Evolutionary conservation across 2,113 vertebrate genomes (phyloP), one percentile per base, ranked within the genome.

Genomic region (Dipodomys stephensi): DNA sequence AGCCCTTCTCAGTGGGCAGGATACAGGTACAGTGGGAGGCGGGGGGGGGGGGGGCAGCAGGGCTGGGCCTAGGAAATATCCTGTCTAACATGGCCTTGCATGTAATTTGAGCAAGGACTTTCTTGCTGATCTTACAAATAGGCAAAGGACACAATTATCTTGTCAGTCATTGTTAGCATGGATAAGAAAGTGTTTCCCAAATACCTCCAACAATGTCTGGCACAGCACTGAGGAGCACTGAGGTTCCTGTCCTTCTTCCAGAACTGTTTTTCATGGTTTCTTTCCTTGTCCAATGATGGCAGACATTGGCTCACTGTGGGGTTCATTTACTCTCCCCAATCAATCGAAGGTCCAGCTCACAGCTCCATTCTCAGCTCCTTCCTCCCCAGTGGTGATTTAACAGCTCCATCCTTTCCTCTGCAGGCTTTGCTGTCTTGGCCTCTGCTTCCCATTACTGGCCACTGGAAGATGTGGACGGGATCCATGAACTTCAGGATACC

Each of bases 391-490:
- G 0, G 18, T 19, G 64, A 62, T 4, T 9, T 77, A 18, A 81
- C 7, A 1, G 1, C 7, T 28, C 23, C 46, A 0, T 92, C 57
- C 87, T 32, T 96, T 97, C 79, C 83, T 28, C 81, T 30, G 53
- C 97, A 99, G 99, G 99, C 77, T 99, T 99, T 96, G 97, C 98
- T 94, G 98, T 99, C 96, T 97, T 99, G 67, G 98, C 98, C 11
- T 98, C 98, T 1, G 99, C 99, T 74, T 99, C 99, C 77, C 99
- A 99, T 94, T 99, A 99, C 90, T 99, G 99, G 99, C 99, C 99
- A 0, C 39, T 99, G 94, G 99, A 99, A 95, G 97, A 95, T 0
- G 99, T 99, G 98, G 99, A 99, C 1, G 99, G 99, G 71, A 99
- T 99, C 93, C 98, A 97, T 6, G 99, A 99, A 32, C 98, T 99